These are phyloP conservation scores for Anguilla megastoma DNA, from an alignment of 2,797 vertebrate species.

Conservation along the genomic window DNA sequence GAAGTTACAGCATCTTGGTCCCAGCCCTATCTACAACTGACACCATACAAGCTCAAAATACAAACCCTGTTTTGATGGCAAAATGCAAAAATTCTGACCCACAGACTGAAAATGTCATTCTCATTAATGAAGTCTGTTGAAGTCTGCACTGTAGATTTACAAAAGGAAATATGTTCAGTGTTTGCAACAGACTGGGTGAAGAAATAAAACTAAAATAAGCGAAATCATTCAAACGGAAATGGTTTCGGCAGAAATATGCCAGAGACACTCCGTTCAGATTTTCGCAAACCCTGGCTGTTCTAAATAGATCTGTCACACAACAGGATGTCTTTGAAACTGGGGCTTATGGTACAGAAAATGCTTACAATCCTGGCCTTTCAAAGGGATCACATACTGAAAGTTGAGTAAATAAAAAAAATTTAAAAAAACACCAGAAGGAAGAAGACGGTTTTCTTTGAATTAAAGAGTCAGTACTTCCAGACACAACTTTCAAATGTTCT, in stretches of 20 bases:
- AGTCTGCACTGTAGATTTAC: neutral
- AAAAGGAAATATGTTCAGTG: neutral
- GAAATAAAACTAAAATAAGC: neutral
- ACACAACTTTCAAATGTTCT: neutral
- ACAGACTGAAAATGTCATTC: neutral
- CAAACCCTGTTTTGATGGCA: neutral
- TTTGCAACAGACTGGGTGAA: neutral
- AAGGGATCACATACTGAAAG: neutral
- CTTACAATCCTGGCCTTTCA: neutral
- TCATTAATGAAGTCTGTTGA: neutral
- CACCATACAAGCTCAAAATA: neutral
- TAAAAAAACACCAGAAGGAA: neutral
- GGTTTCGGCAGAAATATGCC: neutral
- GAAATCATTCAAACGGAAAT: neutral
- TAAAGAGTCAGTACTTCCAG: neutral
- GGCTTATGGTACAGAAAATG: neutral
- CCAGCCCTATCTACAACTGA: neutral
- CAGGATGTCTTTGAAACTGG: neutral
- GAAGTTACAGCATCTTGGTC: neutral
- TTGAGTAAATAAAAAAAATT: neutral
- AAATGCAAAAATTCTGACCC: neutral
- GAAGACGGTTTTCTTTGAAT: neutral
- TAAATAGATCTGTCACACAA: neutral
- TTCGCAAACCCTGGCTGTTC: neutral
- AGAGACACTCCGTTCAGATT: neutral